Evolutionary conservation across 2,797 vertebrate species (phyloP).

Genomic region (Sebastes melanostomus): DNA sequence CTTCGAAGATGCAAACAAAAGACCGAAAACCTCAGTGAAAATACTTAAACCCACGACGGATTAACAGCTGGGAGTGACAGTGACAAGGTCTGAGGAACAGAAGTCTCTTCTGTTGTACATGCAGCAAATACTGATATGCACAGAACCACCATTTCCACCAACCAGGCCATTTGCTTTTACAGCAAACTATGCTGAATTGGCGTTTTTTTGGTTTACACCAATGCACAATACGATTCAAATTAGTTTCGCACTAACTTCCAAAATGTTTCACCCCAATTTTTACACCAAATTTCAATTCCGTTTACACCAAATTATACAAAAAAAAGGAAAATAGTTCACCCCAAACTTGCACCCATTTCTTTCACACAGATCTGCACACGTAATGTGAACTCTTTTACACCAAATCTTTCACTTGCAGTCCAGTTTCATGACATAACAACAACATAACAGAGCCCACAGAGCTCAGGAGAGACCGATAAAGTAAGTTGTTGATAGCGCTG

Average conservation of each 20-base stretch:
- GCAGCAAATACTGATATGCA: neutral
- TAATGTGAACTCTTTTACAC: neutral
- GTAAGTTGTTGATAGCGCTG: no score
- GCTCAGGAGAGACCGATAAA: neutral
- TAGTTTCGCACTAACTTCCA: no score
- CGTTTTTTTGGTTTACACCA: no score
- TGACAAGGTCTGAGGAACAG: neutral
- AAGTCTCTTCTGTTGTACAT: neutral
- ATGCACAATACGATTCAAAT: neutral
- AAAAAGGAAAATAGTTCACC: neutral
- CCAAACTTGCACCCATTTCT: neutral
- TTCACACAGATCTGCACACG: neutral
- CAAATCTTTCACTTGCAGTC: no score
- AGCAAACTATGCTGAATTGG: neutral
- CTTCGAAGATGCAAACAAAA: neutral
- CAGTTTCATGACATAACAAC: neutral
- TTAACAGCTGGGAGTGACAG: no score
- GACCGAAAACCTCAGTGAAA: neutral
- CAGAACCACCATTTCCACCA: neutral
- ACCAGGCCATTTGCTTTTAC: neutral
- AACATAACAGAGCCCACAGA: neutral
- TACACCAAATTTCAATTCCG: neutral
- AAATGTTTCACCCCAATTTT: no score
- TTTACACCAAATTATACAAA: neutral
- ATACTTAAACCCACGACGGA: rapidly evolving